phyloP scores from a whole-genome alignment of 2,888 invertebrate genomes.

The Yponomeuta plumbellus region DNA sequence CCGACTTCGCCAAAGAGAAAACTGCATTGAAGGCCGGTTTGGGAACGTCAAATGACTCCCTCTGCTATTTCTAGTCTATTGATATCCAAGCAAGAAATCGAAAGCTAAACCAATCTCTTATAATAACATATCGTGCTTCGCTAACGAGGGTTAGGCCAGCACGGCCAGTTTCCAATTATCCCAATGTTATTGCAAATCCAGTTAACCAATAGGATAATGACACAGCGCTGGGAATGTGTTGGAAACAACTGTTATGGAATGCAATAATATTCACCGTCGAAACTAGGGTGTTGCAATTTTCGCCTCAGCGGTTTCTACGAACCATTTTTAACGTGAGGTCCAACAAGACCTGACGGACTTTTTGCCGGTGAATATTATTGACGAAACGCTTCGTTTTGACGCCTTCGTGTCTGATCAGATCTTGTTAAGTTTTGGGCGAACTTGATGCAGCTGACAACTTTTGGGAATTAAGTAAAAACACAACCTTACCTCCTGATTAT shows the following conservation, averaged over 20 bases:
- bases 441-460: not conserved
- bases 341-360: not conserved
- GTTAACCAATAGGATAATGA: slow-evolving; percentile 15
- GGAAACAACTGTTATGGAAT: slow-evolving; percentile 36
- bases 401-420: not conserved
- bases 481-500: not conserved
- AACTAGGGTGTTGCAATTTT: slow-evolving; percentile 47
- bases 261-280: slow-evolving; percentile 44
- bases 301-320: slow-evolving; percentile 32
- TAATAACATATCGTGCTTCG: not conserved
- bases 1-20: slow-evolving; percentile 54
- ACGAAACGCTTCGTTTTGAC: not conserved
- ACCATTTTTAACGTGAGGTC: slow-evolving; percentile 21
- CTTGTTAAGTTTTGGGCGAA: not conserved
- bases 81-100: slow-evolving; percentile 8
- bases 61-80: slow-evolving; percentile 2
- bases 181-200: slow-evolving; percentile 6
- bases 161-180: not conserved
- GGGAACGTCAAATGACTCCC: slow-evolving; percentile 40
- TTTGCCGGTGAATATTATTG: not conserved
- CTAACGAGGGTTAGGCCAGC: not conserved
- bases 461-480: not conserved
- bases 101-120: slow-evolving; percentile 8
- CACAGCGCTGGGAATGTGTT: not conserved
- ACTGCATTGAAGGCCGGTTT: slow-evolving; percentile 71